These are phyloP conservation scores for Nasonia vitripennis DNA, from an alignment of 1,140 invertebrate genomes.

Conservation along the genomic window DNA sequence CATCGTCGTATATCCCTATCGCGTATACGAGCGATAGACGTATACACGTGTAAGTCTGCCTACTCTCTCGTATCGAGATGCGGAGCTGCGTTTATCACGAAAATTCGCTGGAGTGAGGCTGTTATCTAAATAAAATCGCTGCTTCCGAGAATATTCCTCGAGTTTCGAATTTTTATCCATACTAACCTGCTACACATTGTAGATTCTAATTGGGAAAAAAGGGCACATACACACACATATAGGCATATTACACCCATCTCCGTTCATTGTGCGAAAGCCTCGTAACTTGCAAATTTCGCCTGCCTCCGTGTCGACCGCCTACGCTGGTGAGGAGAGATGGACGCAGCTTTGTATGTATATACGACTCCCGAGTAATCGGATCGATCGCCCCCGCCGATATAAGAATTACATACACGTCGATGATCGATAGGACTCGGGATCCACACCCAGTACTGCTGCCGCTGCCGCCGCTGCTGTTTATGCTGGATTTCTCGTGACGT, in stretches of 20 bases:
- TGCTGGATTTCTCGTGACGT: background rate
- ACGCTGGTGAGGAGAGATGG: conserved; percentile 41
- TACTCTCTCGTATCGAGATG: no score
- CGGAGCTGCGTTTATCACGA: background rate
- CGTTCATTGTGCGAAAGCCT: conserved; percentile 47
- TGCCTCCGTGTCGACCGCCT: conserved; percentile 51
- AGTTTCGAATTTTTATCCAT: background rate
- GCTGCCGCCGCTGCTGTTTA: background rate
- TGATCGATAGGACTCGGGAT: conserved; percentile 23
- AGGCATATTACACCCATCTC: background rate
- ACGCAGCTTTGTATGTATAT: conserved; percentile 24
- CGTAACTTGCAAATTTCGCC: conserved; percentile 58
- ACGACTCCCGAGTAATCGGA: conserved; percentile 49
- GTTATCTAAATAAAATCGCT: background rate
- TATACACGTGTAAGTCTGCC: background rate
- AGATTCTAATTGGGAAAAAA: background rate
- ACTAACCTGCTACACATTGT: background rate
- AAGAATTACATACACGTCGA: conserved; percentile 32
- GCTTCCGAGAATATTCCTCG: background rate
- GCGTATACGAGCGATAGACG: background rate
- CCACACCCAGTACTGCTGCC: background rate
- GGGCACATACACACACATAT: background rate
- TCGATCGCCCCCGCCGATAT: conserved; percentile 52
- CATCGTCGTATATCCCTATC: conserved; percentile 48
- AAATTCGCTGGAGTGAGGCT: background rate